A percentile compares a stretch with the other conserved stretches of the same genome.
Conservation (phyloP, 1,140 invertebrate genomes). For the Sweltsa coloradensis region DNA sequence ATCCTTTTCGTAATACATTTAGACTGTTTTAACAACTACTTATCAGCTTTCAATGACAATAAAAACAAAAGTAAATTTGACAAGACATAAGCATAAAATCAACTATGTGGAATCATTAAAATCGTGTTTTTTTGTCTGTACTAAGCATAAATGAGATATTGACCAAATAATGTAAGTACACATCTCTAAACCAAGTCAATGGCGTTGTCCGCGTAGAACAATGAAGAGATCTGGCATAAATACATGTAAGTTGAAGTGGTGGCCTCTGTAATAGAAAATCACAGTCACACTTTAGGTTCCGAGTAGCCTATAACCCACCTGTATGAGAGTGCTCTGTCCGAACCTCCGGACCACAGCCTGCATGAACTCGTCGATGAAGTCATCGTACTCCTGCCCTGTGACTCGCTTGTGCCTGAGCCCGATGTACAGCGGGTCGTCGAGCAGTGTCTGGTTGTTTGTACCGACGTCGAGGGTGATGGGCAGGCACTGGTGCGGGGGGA, state of each 20-base stretch:
- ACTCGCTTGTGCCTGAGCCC: conserved; percentile 75
- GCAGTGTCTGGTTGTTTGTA: conserved; percentile 72
- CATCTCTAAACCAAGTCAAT: not conserved
- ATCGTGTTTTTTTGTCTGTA: no score
- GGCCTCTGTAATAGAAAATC: not conserved
- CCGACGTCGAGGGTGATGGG: conserved; percentile 87
- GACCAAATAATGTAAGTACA: not conserved
- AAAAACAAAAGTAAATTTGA: no score
- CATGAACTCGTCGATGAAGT: conserved; percentile 97
- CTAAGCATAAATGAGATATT: not conserved
- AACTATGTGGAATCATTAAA: no score
- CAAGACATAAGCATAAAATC: no score
- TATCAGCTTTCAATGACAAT: not conserved
- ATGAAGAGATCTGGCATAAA: not conserved
- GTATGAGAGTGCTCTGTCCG: conserved; percentile 67
- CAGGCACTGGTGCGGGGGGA: conserved; percentile 79
- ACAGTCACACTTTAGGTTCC: not conserved
- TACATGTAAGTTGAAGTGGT: not conserved
- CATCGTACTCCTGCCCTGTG: conserved; percentile 73
- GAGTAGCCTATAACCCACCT: conserved; percentile 25
- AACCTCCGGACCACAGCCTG: conserved; percentile 71
- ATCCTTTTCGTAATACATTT: no score
- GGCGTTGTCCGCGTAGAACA: not conserved
- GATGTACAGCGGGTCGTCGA: conserved; percentile 87
- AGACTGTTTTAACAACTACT: not conserved